Conservation (phyloP, 2,797 vertebrate genomes). For the Helostoma temminkii region DNA sequence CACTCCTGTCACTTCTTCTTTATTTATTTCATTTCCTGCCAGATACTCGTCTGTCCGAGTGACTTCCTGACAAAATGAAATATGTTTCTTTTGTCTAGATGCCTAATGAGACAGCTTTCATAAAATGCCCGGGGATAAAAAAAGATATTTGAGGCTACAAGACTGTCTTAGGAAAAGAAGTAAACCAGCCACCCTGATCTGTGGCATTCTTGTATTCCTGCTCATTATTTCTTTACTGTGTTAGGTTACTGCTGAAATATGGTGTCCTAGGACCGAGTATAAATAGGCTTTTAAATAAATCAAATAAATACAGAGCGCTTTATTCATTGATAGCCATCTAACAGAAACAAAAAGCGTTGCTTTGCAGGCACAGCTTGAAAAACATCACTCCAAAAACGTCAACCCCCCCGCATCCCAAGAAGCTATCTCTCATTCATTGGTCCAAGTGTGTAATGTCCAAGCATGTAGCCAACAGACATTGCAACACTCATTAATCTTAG, state of each 20-base stretch:
- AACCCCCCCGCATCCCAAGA: constrained; percentile 26
- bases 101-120: constrained; percentile 62
- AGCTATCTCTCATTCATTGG: constrained; percentile 34
- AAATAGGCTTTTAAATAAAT: constrained; percentile 18
- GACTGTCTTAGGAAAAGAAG: constrained; percentile 34
- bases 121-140: constrained; percentile 12
- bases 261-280: not conserved
- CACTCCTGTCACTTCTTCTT: constrained; percentile 62
- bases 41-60: constrained; percentile 54
- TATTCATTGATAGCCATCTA: constrained; percentile 11
- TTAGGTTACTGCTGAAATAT: constrained; percentile 20
- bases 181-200: constrained; percentile 35
- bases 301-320: constrained; percentile 14
- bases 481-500: constrained; percentile 76
- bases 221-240: constrained; percentile 36
- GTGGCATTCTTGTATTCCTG: constrained; percentile 29
- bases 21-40: constrained; percentile 74
- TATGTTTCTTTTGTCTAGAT: constrained; percentile 59
- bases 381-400: constrained; percentile 13
- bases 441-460: constrained; percentile 57
- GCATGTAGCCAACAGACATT: constrained; percentile 61
- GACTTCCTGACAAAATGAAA: constrained; percentile 70
- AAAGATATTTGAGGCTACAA: constrained; percentile 22
- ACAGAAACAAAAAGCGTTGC: not conserved
- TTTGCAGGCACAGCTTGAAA: constrained; percentile 11